Base-by-base conservation (phyloP, 2,888 invertebrate genomes). In the Lasioglossum marginatum region DNA sequence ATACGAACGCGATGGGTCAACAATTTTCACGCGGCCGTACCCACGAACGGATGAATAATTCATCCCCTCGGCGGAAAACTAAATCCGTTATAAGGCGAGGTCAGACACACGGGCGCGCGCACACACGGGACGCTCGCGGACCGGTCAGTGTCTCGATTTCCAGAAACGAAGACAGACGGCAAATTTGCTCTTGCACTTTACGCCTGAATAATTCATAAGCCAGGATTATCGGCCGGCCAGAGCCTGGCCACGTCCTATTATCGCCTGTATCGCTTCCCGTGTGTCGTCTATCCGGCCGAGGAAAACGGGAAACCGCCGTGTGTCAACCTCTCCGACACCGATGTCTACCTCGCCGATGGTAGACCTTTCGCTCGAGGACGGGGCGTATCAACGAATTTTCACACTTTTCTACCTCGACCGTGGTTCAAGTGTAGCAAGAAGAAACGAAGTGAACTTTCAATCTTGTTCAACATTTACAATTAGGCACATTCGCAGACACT, bases 91-190 rank as follows among this genome's bases (percentile, higher is more conserved):
- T 86, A 86, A 91, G 90, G 78, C 71, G 89, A 89, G 91, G 87
- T 91, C 66, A 63, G 63, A 63, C 63, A 34, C 66, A 66, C 66
- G 66, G 31, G 4, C 34, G 34, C 31, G 34, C 34, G 34, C 31
- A 66, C 87, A 88, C 79, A 34, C 80, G 31, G 48, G 80, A 81
- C 80, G 85, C 80, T 84, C 75, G 77, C 79, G 75, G 73, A 79
- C 70, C 57, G 89, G 87, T 83, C 88, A 88, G 88, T 87, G 86
- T 86, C 90, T 86, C 89, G 85, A 60, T 79, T 68, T 77, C 82
- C 85, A 82, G 83, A 87, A 92, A 92, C 87, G 91, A 91, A 92
- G 92, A 92, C 91, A 87, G 92, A 92, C 91, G 90, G 91, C 86
- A 86, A 91, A 92, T 92, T 90, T 90, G 87, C 87, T 87, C 89